Evolutionary conservation across 2,797 vertebrate genomes (phyloP).

Genomic region (Channallabes apus): DNA sequence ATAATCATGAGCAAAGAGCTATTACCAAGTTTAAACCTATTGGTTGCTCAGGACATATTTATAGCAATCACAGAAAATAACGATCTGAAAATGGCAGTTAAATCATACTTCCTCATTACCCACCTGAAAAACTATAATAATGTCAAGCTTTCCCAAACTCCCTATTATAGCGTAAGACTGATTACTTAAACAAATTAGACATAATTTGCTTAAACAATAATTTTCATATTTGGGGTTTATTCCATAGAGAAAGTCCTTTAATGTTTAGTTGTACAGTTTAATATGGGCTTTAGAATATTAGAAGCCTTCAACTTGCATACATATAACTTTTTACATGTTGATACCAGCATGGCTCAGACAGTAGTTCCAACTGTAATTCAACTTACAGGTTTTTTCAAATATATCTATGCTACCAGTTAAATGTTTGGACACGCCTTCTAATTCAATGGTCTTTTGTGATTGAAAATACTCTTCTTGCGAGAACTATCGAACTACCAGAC

Average conservation of each 20-base stretch:
- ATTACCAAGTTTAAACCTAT: constrained; percentile 3
- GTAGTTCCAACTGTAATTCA: not conserved
- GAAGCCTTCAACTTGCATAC: not conserved
- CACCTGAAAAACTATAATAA: constrained; percentile 20
- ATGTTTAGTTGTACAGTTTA: constrained; percentile 18
- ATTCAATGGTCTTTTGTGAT: no score
- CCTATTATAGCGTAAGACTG: not conserved
- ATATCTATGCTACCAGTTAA: not conserved
- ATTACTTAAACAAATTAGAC: constrained; percentile 23
- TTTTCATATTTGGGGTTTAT: constrained; percentile 8
- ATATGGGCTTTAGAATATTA: constrained; percentile 1
- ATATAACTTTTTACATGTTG: not conserved
- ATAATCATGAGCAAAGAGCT: not conserved
- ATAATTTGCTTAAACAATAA: constrained; percentile 10
- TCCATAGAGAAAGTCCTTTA: constrained; percentile 1
- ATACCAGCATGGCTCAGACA: not conserved
- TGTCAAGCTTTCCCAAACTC: constrained; percentile 1
- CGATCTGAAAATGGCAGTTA: constrained; percentile 28
- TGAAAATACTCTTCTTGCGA: no score
- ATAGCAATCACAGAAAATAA: constrained; percentile 20
- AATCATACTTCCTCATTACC: constrained; percentile 24
- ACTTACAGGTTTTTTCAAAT: no score
- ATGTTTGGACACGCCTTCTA: no score
- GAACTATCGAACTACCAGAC: no score
- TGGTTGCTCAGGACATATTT: not conserved